phyloP scores from a whole-genome alignment of 2,113 vertebrate species.

The Noturus placidus region DNA sequence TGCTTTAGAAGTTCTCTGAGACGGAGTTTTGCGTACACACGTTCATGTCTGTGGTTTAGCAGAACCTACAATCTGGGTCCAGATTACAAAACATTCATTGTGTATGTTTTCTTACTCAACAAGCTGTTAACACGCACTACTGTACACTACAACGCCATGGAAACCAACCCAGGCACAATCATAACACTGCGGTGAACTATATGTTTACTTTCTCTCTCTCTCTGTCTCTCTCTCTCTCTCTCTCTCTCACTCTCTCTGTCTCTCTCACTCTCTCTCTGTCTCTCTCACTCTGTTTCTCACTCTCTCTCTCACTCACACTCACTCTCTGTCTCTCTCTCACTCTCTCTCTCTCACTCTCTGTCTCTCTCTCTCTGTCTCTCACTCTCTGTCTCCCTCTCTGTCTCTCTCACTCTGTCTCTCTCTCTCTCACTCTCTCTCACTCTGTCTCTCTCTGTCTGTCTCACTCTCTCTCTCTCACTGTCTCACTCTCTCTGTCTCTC shows the following conservation, averaged over 20 bases:
- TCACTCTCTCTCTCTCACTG: not conserved
- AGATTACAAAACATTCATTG: not conserved
- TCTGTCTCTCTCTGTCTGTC: not conserved
- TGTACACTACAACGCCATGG: not conserved
- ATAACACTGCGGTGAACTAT: conserved; percentile 47
- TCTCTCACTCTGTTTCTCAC: conserved; percentile 21
- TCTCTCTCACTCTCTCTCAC: conserved; percentile 24
- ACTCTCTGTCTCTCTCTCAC: conserved; percentile 24
- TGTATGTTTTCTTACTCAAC: not conserved
- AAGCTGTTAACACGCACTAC: not conserved
- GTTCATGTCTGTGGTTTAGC: not conserved
- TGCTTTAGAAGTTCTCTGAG: not conserved
- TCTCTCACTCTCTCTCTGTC: not conserved
- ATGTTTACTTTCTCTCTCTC: conserved; percentile 12
- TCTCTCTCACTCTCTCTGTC: conserved; percentile 14
- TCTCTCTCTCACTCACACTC: not conserved
- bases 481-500: conserved; percentile 26
- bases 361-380: conserved; percentile 31
- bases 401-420: no score
- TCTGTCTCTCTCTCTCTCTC: conserved; percentile 6
- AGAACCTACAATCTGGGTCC: not conserved
- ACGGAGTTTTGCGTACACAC: not conserved
- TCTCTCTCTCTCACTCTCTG: not conserved
- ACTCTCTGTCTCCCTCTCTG: not conserved
- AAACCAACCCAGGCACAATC: conserved; percentile 37